Percentiles rank a stretch among this genome's conserved stretches.
phyloP scores from a whole-genome alignment of 1,140 invertebrate species.

The Mercenaria mercenaria region DNA sequence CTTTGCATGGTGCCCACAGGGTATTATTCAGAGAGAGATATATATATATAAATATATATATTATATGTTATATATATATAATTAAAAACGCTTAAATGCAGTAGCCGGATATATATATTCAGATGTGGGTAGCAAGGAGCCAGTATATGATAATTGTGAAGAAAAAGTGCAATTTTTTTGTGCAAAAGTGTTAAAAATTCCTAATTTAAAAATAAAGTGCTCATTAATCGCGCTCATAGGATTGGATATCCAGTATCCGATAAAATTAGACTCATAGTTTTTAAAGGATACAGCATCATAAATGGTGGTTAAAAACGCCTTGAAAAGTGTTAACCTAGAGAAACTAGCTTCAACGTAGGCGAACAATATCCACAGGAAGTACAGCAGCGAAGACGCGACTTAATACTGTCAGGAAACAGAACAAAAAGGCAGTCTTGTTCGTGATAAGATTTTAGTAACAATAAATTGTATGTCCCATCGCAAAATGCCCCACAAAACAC shows the following conservation, averaged over 20 bases:
- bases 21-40: too few relatives aligned
- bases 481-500: too few relatives aligned
- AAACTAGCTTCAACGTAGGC: neutral
- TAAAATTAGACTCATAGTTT: neutral
- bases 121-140: neutral
- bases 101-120: too few relatives aligned
- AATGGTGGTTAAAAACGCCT: neutral
- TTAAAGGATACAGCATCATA: neutral
- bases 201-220: neutral
- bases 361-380: constrained; percentile 34
- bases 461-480: neutral
- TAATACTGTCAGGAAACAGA: neutral
- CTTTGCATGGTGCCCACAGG: neutral
- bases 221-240: constrained; percentile 4
- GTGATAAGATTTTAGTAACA: constrained; percentile 22
- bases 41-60: too few relatives aligned
- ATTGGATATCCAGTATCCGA: neutral
- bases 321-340: neutral
- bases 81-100: too few relatives aligned
- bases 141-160: neutral
- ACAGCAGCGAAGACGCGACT: neutral
- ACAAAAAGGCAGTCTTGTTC: constrained; percentile 2
- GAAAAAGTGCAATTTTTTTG: constrained; percentile 16
- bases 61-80: too few relatives aligned
- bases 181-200: neutral